These are phyloP conservation scores for Tribolium freemani DNA, from an alignment of 2,888 invertebrate species.

Conservation along the genomic window DNA sequence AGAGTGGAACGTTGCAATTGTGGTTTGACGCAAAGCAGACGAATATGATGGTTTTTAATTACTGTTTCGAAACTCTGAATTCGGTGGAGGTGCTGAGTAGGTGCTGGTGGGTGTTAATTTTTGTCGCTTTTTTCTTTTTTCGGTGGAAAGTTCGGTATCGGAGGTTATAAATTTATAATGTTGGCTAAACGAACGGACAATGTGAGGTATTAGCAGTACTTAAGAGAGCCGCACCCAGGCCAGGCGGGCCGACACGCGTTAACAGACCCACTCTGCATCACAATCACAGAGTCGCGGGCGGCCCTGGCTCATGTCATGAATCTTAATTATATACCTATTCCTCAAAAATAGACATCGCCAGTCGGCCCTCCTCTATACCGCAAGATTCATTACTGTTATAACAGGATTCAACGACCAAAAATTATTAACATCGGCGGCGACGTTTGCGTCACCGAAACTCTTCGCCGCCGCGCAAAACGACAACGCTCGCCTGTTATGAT, in stretches of 20 bases:
- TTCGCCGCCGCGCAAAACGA: background rate
- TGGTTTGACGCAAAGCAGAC: background rate
- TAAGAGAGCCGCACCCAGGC: slow-evolving; percentile 61
- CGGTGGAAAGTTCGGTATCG: slow-evolving; percentile 3
- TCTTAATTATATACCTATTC: slow-evolving; percentile 57
- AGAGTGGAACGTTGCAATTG: background rate
- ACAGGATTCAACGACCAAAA: slow-evolving; percentile 37
- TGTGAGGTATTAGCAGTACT: slow-evolving; percentile 60
- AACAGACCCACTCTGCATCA: slow-evolving; percentile 62
- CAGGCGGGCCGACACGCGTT: slow-evolving; percentile 65
- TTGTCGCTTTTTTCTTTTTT: background rate
- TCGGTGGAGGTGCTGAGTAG: background rate
- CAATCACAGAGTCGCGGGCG: slow-evolving; percentile 62
- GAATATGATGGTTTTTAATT: background rate
- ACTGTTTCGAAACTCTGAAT: background rate
- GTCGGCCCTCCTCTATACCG: slow-evolving; percentile 42
- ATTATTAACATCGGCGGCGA: slow-evolving; percentile 19
- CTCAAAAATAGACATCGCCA: slow-evolving; percentile 47
- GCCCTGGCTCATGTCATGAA: slow-evolving; percentile 59
- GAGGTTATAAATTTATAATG: slow-evolving; percentile 44
- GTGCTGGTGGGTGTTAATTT: background rate
- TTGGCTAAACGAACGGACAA: slow-evolving; percentile 50
- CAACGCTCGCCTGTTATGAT: background rate
- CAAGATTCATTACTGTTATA: slow-evolving; percentile 44
- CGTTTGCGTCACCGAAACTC: slow-evolving; percentile 16